Conservation (phyloP, 2,888 invertebrate genomes). For the Allygus modestus region DNA sequence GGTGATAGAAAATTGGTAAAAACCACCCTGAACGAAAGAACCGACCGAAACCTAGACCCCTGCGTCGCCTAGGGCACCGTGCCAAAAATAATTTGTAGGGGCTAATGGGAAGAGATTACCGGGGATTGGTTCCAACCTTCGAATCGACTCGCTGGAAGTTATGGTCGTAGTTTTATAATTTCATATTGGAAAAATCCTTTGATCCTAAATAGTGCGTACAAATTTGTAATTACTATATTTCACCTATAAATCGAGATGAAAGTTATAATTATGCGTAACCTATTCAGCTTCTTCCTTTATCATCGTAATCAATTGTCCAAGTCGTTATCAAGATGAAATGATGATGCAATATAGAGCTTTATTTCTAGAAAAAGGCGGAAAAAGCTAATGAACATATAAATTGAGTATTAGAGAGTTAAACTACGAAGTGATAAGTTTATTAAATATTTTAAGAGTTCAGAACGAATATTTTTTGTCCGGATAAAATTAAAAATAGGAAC, state of each 20-base stretch:
- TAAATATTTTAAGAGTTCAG: too few species aligned
- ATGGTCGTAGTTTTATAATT: conserved; percentile 8
- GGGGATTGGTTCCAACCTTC: conserved; percentile 12
- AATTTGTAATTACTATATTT: not conserved
- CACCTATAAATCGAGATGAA: not conserved
- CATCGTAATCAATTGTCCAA: not conserved
- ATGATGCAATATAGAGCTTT: too few species aligned
- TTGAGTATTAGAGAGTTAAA: too few species aligned
- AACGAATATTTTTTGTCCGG: too few species aligned
- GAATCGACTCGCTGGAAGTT: not conserved
- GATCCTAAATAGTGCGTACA: conserved; percentile 21
- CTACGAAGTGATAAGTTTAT: too few species aligned
- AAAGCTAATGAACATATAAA: too few species aligned
- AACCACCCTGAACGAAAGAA: conserved; percentile 30
- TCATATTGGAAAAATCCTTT: not conserved
- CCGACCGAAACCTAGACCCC: not conserved
- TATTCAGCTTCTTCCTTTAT: not conserved
- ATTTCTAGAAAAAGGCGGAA: too few species aligned
- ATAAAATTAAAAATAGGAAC: too few species aligned
- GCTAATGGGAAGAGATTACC: conserved; percentile 16
- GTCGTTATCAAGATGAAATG: too few species aligned
- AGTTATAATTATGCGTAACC: not conserved
- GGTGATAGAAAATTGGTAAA: conserved; percentile 51
- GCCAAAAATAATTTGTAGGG: conserved; percentile 36
- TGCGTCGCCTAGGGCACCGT: not conserved